Percentiles rank a stretch among this genome's conserved stretches.
These are phyloP conservation scores for Neuroterus valhalla DNA, from an alignment of 1,140 invertebrate genomes.

Conservation along the genomic window DNA sequence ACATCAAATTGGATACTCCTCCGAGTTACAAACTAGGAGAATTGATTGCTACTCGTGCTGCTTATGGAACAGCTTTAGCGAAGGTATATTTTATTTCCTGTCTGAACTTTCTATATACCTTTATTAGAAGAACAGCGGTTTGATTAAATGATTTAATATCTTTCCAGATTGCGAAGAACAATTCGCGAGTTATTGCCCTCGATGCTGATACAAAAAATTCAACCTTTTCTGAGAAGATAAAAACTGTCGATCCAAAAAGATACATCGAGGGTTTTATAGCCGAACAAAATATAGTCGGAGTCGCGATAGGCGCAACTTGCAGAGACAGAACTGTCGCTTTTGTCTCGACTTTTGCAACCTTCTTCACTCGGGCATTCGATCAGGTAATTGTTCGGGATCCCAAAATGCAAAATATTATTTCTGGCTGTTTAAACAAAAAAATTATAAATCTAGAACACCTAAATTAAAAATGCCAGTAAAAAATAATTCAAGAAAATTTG, in stretches of 20 bases:
- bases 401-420: not conserved
- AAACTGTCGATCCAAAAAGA: slow-evolving; percentile 82
- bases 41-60: slow-evolving; percentile 91
- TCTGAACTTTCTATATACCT: slow-evolving; percentile 25
- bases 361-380: slow-evolving; percentile 97
- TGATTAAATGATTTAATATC: slow-evolving; percentile 31
- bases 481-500: slow-evolving; percentile 26
- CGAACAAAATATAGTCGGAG: slow-evolving; percentile 98
- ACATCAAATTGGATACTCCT: slow-evolving; percentile 87
- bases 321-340: slow-evolving; percentile 93
- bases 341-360: slow-evolving; percentile 97
- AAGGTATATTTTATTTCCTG: slow-evolving; percentile 75
- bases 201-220: slow-evolving; percentile 99
- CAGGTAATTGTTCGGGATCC: slow-evolving; percentile 78
- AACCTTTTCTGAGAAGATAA: slow-evolving; percentile 95
- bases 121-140: too few relatives aligned
- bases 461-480: not conserved
- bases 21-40: slow-evolving; percentile 90
- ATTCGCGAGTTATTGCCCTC: slow-evolving; percentile 90
- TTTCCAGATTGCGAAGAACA: slow-evolving; percentile 83
- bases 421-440: not conserved
- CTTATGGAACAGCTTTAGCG: slow-evolving; percentile 95
- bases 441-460: not conserved
- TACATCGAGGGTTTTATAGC: slow-evolving; percentile 99
- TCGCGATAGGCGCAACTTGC: slow-evolving; percentile 94